Evolutionary conservation across 2,113 vertebrate genomes (phyloP), one percentile per base, ranked within the genome.

Genomic region (Donacobius atricapilla): DNA sequence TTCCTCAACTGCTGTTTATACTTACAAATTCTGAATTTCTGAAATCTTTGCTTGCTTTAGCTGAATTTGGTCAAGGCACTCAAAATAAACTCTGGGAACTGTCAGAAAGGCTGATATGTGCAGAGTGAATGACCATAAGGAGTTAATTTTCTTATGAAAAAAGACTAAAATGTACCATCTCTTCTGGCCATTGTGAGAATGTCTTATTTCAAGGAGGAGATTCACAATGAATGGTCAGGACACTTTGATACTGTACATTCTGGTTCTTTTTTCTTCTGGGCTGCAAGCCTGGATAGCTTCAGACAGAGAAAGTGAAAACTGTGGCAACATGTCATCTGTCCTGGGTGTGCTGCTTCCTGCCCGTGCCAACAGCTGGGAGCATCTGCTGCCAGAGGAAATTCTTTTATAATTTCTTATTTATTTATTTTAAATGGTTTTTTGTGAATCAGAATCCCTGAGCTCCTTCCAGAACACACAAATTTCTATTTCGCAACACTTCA

Each of bases 341-440:
- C 83, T 72, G 72, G 51, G 87, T 85, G 76, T 63, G 89, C 91
- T 86, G 92, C 66, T 71, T 79, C 57, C 87, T 57, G 61, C 39
- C 75, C 1, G 2, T 30, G 51, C 78, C 85, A 90, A 76, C 69
- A 82, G 83, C 75, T 79, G 83, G 47, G 44, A 79, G 47, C 80
- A 76, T n/a, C 61, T 79, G 57, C 87, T 86, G 69, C 78, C 78
- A 93, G 60, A 83, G 35, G 47, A 53, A 83, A 35, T 28, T 15
- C 56, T 45, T 50, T 6, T 27, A 13, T 53, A 44, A 86, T 58
- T 86, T 44, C 63, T 77, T 37, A 40, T 66, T 76, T 76, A 66
- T 76, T 85, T 66, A 4, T 64, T 72, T 64, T 18, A 3, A 23
- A 1, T 22, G 3, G 3, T 21, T 24, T 16, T 17, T 27, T 35